Evolutionary conservation across 2,113 vertebrate species (phyloP).

Genomic region (Hippopotamus amphibius): DNA sequence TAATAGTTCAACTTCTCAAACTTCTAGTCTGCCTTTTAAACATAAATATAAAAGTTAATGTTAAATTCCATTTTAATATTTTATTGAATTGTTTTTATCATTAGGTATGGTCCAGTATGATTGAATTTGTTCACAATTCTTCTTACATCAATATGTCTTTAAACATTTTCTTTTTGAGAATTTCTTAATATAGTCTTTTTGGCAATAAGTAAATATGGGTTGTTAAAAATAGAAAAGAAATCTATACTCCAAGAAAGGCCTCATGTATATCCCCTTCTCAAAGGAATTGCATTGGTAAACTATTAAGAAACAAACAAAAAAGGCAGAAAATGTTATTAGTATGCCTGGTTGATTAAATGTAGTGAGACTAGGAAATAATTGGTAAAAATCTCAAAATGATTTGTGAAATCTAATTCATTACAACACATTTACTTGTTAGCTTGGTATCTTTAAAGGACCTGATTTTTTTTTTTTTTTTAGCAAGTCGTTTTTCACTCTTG

Average conservation of each 20-base stretch:
- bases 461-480: background rate
- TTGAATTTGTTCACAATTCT: slow-evolving; percentile 7
- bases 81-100: slow-evolving; percentile 51
- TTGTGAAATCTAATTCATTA: slow-evolving; percentile 13
- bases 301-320: background rate
- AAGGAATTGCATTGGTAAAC: background rate
- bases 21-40: background rate
- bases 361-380: background rate
- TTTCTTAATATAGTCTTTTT: background rate
- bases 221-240: slow-evolving; percentile 35
- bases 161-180: slow-evolving; percentile 6
- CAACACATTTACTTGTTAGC: background rate
- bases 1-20: slow-evolving; percentile 16
- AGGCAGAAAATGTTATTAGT: background rate
- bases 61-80: slow-evolving; percentile 19
- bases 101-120: background rate
- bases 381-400: slow-evolving; percentile 29
- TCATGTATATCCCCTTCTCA: background rate
- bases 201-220: background rate
- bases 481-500: background rate
- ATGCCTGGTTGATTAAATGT: background rate
- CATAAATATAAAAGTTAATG: slow-evolving; percentile 1
- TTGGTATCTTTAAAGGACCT: background rate
- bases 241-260: background rate
- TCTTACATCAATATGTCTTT: background rate